Conservation (phyloP, 64 coral and sea anemone species). For the Acropora tenuis region DNA sequence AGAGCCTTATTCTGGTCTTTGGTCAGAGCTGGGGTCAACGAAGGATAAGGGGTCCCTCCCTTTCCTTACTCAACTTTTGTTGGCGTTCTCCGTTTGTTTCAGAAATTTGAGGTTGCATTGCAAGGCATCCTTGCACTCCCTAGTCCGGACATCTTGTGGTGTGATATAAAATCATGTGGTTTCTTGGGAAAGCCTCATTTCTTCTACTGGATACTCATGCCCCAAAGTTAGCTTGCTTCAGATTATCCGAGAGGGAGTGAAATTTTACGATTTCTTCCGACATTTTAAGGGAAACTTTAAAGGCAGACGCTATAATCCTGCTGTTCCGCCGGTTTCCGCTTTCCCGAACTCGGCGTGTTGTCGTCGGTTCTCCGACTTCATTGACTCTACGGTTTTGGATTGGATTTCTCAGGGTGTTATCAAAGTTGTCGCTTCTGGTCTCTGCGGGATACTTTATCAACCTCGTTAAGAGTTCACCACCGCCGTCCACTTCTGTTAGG, state of each 20-base stretch:
- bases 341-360: not conserved
- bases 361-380: slow-evolving; percentile 7
- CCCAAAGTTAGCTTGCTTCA: not conserved
- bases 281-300: not conserved
- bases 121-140: not conserved
- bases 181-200: not conserved
- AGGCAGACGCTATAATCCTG: slow-evolving; percentile 16
- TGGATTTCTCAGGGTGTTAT: slow-evolving; percentile 23
- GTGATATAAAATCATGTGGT: not conserved
- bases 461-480: not conserved
- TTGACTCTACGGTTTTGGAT: slow-evolving; percentile 26
- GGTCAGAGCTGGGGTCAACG: slow-evolving; percentile 14
- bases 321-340: not conserved
- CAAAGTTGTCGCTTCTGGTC: not conserved
- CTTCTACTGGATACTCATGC: not conserved
- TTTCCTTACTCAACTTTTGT: not conserved
- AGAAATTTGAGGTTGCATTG: slow-evolving; percentile 1
- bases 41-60: not conserved
- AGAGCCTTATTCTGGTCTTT: slow-evolving; percentile 13
- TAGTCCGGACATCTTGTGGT: not conserved
- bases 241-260: slow-evolving; percentile 33
- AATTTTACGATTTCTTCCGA: not conserved
- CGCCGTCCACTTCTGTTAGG: slow-evolving; percentile 36
- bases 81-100: not conserved
- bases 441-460: slow-evolving; percentile 56